A percentile compares a stretch with the other conserved stretches of the same genome.
phyloP scores from a whole-genome alignment of 1,140 invertebrate species.

The Neotoxoptera formosana region DNA sequence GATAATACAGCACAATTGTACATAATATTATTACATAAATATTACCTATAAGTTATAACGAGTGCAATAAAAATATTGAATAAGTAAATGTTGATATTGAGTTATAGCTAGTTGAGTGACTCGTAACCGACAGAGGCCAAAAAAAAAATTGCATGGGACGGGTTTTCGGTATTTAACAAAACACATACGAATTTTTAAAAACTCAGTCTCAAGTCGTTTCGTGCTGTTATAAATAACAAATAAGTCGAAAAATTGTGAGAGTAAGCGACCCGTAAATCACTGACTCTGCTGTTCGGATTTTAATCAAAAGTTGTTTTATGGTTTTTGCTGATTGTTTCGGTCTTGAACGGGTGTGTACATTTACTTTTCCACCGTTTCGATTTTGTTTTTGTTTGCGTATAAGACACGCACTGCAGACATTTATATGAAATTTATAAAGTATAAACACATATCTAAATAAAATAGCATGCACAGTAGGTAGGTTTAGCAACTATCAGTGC shows the following conservation, averaged over 20 bases:
- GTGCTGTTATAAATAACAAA: not conserved
- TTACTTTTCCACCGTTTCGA: not conserved
- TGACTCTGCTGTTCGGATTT: not conserved
- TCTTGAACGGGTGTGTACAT: not conserved
- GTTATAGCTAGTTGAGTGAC: not conserved
- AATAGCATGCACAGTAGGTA: not conserved
- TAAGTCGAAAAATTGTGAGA: not conserved
- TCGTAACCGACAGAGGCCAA: too few species aligned
- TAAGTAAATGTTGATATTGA: too few species aligned
- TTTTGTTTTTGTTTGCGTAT: not conserved
- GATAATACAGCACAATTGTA: not conserved
- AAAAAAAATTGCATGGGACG: not conserved
- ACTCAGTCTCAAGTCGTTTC: not conserved
- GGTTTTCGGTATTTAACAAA: not conserved
- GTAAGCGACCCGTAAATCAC: not conserved
- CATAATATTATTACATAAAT: not conserved
- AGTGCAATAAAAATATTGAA: not conserved
- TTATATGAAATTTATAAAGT: not conserved
- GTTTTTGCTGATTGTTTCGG: not conserved
- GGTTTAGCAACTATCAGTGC: not conserved
- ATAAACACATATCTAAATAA: not conserved
- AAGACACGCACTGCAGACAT: not conserved
- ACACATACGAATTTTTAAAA: not conserved
- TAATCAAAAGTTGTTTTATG: not conserved
- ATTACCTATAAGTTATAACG: not conserved